Base-by-base conservation (phyloP, 2,113 vertebrate genomes). In the Zosterops japonicus region DNA sequence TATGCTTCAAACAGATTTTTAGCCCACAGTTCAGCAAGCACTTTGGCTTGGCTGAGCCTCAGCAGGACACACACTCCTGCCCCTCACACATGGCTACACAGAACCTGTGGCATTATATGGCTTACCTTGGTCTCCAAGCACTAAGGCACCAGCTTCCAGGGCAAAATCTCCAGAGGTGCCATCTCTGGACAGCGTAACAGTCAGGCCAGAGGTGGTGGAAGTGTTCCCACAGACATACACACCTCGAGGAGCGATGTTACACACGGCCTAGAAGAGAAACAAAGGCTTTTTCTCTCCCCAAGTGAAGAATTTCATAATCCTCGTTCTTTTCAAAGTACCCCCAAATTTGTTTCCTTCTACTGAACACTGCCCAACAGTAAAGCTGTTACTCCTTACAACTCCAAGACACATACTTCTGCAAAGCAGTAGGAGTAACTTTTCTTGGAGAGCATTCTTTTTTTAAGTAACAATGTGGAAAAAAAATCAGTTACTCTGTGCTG, bases 181-280 rank as follows among this genome's bases (percentile, higher is more conserved):
- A 46, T 99, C 99, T 97, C 99, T 98, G 83, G 98, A 99, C 91
- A 99, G 98, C 23, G 98, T 99, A 44, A 99, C 99, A 3, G 99
- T 99, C 77, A 99, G 96, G 65, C 99, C 99, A 94, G 99, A 98
- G 41, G 98, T 98, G 78, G 99, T 99, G 14, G 99, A 99, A n/a
- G 99, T 99, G 89, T 99, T 99, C 21, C 99, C 99, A 95, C 99
- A 99, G 19, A 99, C 99, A 72, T 99, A 99, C 44, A 99, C 99
- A 23, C 99, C 99, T 57, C 99, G 99, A 12, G 99, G 99, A 75
- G 99, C 99, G 29, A 99, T 90, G 2, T 98, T 99, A 84, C 99
- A 99, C 36, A 98, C 98, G 0, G 99, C 99, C 99, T 99, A 57
- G 42, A 86, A 81, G 56, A 96, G 50, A 96, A 95, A 53, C 20